Evolutionary conservation across 2,797 vertebrate species (phyloP), one percentile per base, ranked within the genome.

Genomic region (Rhincodon typus): DNA sequence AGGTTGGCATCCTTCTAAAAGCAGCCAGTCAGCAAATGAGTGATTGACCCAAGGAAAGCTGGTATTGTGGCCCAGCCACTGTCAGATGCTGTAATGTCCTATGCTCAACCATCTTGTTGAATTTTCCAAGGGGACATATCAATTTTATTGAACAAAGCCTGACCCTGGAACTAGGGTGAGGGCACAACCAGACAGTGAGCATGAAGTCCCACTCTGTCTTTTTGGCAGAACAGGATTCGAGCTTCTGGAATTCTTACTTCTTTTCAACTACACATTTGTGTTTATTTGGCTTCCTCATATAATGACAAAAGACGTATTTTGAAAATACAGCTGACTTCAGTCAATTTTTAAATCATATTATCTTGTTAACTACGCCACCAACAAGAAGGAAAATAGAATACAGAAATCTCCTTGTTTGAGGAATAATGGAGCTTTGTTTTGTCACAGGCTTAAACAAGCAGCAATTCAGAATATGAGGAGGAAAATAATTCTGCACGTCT

Each of bases 281-380:
- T 34, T 8, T 34, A 30, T 34, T 88, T 57, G 30, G 38, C 19
- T 93, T 25, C 50, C 53, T 4, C 34, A 57, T 27, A 57, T 4
- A 4, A 57, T 88, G 50, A 30, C 86, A 93, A 93, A 67, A 38
- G 62, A 69, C 90, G 34, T 25, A 8, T 69, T 93, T 38, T 38
- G 13, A 93, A 69, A 69, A 93, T 93, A 93, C 17, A 93, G 62
- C 90, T 69, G 34, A 57, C 87, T 90, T 57, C 34, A 91, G 57
- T 69, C 82, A 84, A 19, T 46, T 42, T 84, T 84, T 84, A 46
- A 84, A 46, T 84, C 62, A 93, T 19, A 93, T 69, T 42, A 93
- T 67, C 90, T 42, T 25, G 25, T 15, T 62, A 19, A 66, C 38
- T 66, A 91, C n/a, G 57, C 2, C 88, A 69, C 19, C 34, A 93